Evolutionary conservation across 2,797 vertebrate species (phyloP), one percentile per base, ranked within the genome.

Genomic region (Oryzias dopingdopingensis): DNA sequence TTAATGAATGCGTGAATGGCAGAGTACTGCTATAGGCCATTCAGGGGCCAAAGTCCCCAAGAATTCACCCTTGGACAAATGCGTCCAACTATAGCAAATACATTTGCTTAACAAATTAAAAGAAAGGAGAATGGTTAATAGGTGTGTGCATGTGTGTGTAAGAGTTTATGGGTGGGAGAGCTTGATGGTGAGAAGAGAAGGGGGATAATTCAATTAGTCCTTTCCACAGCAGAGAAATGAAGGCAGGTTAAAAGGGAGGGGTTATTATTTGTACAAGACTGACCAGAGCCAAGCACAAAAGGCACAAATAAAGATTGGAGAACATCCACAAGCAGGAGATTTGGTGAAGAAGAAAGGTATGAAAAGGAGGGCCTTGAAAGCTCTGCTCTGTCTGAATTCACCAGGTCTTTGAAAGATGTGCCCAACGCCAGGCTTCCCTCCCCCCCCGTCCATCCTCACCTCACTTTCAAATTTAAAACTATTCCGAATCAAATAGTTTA

Each of bases 81-180:
- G 93, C 94, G 95, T 94, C 93, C 93, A 93, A 93, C 94, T 94
- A 94, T 90, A 88, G 93, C 92, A 96, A 96, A 96, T 97, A 94
- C 94, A 96, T 96, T 96, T 97, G 95, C 95, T 94, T 97, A 96
- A 96, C 95, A 97, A 97, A 97, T 95, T 96, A 94, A 96, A 96
- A 95, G 93, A 95, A 96, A 94, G 80, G 84, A 80, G 80, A 84
- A 80, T 71, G 77, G 86, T 77, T 85, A 86, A 81, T 85, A 84
- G 67, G 80, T 76, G 77, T 80, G 86, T 60, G 70, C 65, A 67
- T 70, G 67, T 70, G 63, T 45, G 70, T 63, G 77, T 66, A 73
- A 80, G 84, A 87, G 86, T 90, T 88, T 85, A 88, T 88, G 84
- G 84, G 86, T 87, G 86, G 79, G 85, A 82, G 88, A 86, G 79